Evolutionary conservation across 2,113 vertebrate species (phyloP), one percentile per base, ranked within the genome.

Genomic region (Trachemys scripta): DNA sequence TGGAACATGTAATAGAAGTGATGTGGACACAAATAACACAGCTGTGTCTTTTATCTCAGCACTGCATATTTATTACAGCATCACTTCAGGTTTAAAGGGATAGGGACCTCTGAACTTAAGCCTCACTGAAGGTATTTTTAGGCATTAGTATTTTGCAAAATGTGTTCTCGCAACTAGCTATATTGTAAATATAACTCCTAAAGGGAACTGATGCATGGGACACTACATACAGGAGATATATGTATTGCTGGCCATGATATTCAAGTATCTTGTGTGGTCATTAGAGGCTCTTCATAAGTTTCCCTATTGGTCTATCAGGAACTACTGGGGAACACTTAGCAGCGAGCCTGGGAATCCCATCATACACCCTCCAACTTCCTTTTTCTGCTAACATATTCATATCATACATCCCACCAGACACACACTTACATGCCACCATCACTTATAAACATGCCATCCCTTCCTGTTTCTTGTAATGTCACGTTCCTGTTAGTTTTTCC

Each of bases 1-100:
- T 80, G 95, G 90, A 90, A 87, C 87, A 90, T 2, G 0, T 65
- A 82, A 65, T 29, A 93, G 72, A 62, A 88, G n/a, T 27, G 72
- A 86, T 90, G 0, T 69, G 47, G 87, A 91, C 94, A 91, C 88
- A 87, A 50, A 82, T 14, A 80, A 11, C 95, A 92, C 92, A 97
- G 91, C 94, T 93, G 90, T 90, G 95, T 92, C 93, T 57, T 84
- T 38, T 80, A 78, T 25, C 24, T 57, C 56, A 93, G 93, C 78
- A 82, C n/a, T 49, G 49, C 87, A 2, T 45, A 38, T 31, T 87
- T 84, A 94, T 75, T 95, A 92, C 93, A 91, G 88, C 93, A 90
- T 83, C 56, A 24, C 22, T 47, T 89, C 2, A 0, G 31, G 35
- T 57, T 96, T 96, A 94, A 97, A 95, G 96, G 84, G 88, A 82